A percentile compares a stretch with the other conserved stretches of the same genome.
These are phyloP conservation scores for Peromyscus leucopus DNA, from an alignment of 2,113 vertebrate genomes.

Conservation along the genomic window DNA sequence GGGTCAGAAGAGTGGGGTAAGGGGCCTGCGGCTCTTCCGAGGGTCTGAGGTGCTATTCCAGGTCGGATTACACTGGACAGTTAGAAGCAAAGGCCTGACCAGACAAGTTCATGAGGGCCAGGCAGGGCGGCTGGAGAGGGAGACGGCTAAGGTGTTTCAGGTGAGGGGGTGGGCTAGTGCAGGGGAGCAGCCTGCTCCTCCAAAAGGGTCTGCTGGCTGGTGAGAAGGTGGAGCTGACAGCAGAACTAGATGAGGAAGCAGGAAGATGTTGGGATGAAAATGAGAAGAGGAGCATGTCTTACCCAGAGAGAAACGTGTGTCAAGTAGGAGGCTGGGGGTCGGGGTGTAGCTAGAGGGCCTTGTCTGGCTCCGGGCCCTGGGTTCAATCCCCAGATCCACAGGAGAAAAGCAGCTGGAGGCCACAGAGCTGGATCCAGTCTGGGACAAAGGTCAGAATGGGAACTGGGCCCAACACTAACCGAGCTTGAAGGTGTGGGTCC, in stretches of 20 bases:
- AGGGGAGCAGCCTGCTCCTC: neutral
- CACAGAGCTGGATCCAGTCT: neutral
- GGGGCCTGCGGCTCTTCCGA: neutral
- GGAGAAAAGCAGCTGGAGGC: neutral
- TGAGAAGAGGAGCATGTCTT: neutral
- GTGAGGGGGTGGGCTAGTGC: neutral
- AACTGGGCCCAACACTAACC: neutral
- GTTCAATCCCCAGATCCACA: neutral
- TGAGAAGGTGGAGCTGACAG: neutral
- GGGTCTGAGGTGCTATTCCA: neutral
- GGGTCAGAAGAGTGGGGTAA: neutral
- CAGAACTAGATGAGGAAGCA: neutral
- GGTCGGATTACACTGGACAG: neutral
- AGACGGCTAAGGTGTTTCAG: neutral
- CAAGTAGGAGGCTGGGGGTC: too few relatives aligned
- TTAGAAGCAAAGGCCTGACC: neutral
- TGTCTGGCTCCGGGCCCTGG: neutral
- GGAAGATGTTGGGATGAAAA: neutral
- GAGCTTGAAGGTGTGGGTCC: neutral
- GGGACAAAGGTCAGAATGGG: neutral
- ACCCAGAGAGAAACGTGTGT: neutral
- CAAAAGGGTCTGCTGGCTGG: neutral
- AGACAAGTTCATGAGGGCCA: neutral
- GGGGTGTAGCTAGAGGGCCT: neutral
- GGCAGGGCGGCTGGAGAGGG: neutral